Evolutionary conservation across 2,113 vertebrate genomes (phyloP).

Genomic region (Salvelinus namaycush): DNA sequence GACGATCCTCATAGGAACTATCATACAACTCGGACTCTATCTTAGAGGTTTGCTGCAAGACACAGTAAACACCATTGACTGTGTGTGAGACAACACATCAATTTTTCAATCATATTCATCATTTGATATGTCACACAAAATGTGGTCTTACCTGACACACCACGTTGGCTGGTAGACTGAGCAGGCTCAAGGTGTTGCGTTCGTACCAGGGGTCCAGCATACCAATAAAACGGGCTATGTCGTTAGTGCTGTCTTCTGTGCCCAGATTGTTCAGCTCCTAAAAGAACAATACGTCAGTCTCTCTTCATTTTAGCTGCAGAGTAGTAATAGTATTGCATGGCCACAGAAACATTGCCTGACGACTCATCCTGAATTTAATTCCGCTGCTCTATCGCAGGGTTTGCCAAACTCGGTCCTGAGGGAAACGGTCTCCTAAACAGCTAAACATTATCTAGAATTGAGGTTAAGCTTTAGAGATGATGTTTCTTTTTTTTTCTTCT

Average conservation of each 20-base stretch:
- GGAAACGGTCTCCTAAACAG: too few species aligned
- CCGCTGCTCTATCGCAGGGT: too few species aligned
- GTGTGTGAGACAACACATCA: not conserved
- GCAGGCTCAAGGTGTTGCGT: slow-evolving; percentile 88
- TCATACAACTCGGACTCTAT: slow-evolving; percentile 70
- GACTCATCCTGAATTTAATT: not conserved
- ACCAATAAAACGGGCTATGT: slow-evolving; percentile 91
- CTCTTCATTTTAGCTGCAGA: too few species aligned
- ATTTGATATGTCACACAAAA: not conserved
- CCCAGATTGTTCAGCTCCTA: slow-evolving; percentile 49
- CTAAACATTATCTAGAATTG: too few species aligned
- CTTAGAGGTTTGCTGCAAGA: slow-evolving; percentile 79
- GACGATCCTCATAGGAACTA: slow-evolving; percentile 66
- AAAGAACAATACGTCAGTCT: too few species aligned
- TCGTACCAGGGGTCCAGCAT: slow-evolving; percentile 97
- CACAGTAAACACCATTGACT: slow-evolving; percentile 2
- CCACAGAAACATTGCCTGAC: not conserved
- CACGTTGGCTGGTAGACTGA: slow-evolving; percentile 83
- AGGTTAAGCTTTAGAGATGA: too few species aligned
- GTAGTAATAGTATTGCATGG: not conserved
- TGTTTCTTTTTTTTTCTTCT: too few species aligned
- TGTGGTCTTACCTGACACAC: slow-evolving; percentile 84
- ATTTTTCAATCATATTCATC: too few species aligned
- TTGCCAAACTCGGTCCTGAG: too few species aligned
- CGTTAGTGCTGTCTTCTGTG: slow-evolving; percentile 84